These are phyloP conservation scores for Drosophila takahashii DNA, from an alignment of 1,140 invertebrate genomes.

Conservation along the genomic window DNA sequence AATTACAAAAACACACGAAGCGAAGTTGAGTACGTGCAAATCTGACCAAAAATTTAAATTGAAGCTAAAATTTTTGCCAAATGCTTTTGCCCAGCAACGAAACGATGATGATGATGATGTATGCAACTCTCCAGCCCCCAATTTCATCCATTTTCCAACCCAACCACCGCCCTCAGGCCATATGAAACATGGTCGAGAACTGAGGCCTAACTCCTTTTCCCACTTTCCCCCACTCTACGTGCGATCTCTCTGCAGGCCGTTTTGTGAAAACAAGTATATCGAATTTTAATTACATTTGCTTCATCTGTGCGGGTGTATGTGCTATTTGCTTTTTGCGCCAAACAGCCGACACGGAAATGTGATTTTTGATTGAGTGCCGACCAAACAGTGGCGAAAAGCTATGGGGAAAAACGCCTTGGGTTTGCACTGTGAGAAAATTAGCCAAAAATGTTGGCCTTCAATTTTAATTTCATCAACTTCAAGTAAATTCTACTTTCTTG, in stretches of 20 bases:
- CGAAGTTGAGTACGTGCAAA: conserved; percentile 77
- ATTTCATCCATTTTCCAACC: background rate
- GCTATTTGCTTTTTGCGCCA: conserved; percentile 56
- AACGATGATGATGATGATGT: conserved; percentile 58
- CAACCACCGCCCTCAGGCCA: conserved; percentile 13
- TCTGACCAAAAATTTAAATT: conserved; percentile 84
- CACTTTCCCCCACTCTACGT: conserved; percentile 15
- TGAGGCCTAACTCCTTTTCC: conserved; percentile 28
- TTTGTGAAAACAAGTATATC: conserved; percentile 83
- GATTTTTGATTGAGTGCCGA: conserved; percentile 78
- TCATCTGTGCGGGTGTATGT: conserved; percentile 51
- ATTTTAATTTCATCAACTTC: no score
- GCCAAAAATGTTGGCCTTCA: background rate
- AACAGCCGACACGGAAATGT: conserved; percentile 70
- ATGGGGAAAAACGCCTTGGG: conserved; percentile 15
- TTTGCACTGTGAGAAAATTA: background rate
- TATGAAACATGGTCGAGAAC: conserved; percentile 21
- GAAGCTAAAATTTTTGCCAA: conserved; percentile 79
- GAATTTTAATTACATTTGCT: conserved; percentile 84
- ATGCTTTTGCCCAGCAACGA: conserved; percentile 62
- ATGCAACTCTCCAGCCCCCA: conserved; percentile 46
- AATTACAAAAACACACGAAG: conserved; percentile 77
- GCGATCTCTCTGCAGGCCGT: conserved; percentile 55
- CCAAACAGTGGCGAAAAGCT: conserved; percentile 26
- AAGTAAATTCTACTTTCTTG: no score